These are phyloP conservation scores for Dicentrarchus labrax DNA, from an alignment of 2,113 vertebrate genomes.

Conservation along the genomic window DNA sequence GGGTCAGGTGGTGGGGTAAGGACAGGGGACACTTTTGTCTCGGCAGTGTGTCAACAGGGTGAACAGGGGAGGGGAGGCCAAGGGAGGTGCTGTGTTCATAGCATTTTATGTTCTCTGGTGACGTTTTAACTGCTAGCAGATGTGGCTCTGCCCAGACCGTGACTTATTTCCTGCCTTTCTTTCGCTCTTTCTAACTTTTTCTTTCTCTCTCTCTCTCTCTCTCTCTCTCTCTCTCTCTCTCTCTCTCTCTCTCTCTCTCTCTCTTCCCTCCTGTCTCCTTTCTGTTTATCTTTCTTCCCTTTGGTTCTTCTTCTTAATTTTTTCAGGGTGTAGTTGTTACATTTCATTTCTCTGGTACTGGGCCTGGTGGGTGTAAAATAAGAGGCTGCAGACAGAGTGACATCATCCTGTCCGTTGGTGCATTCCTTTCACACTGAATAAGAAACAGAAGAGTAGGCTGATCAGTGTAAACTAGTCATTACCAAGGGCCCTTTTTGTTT, in stretches of 20 bases:
- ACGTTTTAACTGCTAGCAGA: slow-evolving; percentile 79
- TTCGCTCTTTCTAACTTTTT: slow-evolving; percentile 13
- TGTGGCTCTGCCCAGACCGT: slow-evolving; percentile 68
- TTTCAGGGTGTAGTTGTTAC: slow-evolving; percentile 22
- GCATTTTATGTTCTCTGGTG: slow-evolving; percentile 68
- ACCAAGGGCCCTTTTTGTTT: slow-evolving; percentile 54
- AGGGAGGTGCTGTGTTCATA: slow-evolving; percentile 46
- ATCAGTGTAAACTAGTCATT: slow-evolving; percentile 35
- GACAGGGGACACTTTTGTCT: slow-evolving; percentile 57
- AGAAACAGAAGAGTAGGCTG: slow-evolving; percentile 46
- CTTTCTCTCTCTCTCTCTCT: background rate
- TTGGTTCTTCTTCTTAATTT: background rate
- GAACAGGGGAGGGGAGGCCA: slow-evolving; percentile 21
- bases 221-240: background rate
- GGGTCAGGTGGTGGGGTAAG: slow-evolving; percentile 37
- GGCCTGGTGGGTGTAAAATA: slow-evolving; percentile 51
- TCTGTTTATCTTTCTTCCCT: background rate
- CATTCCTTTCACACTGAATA: slow-evolving; percentile 75
- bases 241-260: background rate
- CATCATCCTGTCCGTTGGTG: slow-evolving; percentile 71
- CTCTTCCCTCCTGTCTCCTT: background rate
- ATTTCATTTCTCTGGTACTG: slow-evolving; percentile 36
- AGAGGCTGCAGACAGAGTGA: slow-evolving; percentile 71
- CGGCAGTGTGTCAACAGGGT: slow-evolving; percentile 33
- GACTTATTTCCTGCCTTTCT: slow-evolving; percentile 75